Base-by-base conservation (phyloP, 2,797 vertebrate genomes). In the Mallotus villosus region DNA sequence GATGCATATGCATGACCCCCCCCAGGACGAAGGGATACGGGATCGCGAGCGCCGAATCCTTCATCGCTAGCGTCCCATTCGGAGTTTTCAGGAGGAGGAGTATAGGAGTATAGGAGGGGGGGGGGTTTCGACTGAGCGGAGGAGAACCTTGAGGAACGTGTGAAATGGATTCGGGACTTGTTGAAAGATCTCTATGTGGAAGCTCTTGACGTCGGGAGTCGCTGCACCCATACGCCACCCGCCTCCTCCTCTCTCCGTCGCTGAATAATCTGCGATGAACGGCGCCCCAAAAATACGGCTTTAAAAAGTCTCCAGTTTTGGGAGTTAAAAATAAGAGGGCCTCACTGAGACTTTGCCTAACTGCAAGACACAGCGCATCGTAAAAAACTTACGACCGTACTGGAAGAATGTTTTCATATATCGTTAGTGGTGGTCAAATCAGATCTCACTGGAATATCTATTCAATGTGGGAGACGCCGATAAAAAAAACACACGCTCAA, bases 1-100 rank as follows among this genome's bases (percentile, higher is more conserved):
- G 84, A 91, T 93, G 90, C 92, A 92, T 92, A 92, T 92, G 91
- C 88, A 94, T 91, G 82, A 88, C 82, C 90, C 91, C 91, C 89
- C 90, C 79, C 81, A 84, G 89, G 92, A 92, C 85, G 77, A 76
- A 69, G 83, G 81, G 82, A 84, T 88, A 85, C 79, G 86, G 90
- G 91, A 90, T 85, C 74, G 80, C 88, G 85, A 89, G 87, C 65
- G 65, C 90, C 86, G 86, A 85, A 88, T 82, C 81, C 83, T 82
- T 84, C 86, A 84, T 86, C 78, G 76, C 86, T n/a, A n/a, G 89
- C 85, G 87, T 87, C 90, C 90, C 89, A 91, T 91, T 91, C 89
- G 84, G 84, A 90, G 91, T 90, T 83, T 84, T 77, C 83, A 84
- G 25, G 25, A 1, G 25, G 25, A 2, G 1, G n/a, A n/a, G n/a